Conservation (phyloP, 2,113 vertebrate species). For the Oxyura jamaicensis region DNA sequence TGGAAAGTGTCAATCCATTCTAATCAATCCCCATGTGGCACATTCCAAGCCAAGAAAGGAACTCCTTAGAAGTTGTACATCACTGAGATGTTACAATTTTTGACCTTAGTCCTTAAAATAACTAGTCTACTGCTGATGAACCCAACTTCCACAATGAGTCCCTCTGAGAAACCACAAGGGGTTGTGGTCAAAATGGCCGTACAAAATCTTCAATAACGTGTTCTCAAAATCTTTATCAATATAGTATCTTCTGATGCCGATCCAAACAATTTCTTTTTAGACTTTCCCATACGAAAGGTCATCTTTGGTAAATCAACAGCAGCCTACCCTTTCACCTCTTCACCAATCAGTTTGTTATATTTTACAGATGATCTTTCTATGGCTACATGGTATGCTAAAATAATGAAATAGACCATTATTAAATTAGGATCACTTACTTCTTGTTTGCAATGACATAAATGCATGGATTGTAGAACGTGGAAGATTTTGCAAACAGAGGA, state of each 20-base stretch:
- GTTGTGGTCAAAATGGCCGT: neutral
- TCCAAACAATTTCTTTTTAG: neutral
- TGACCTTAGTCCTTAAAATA: neutral
- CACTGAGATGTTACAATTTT: neutral
- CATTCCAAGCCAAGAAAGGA: neutral
- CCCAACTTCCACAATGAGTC: neutral
- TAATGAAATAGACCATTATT: neutral
- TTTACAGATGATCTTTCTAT: neutral
- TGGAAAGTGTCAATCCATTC: neutral
- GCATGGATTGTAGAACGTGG: conserved; percentile 98
- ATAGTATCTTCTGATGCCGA: neutral
- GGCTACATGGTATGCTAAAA: neutral
- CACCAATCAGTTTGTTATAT: neutral
- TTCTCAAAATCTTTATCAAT: neutral
- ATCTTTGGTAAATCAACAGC: neutral
- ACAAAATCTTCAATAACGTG: neutral
- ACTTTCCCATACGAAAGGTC: neutral
- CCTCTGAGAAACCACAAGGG: neutral
- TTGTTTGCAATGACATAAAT: conserved; percentile 96
- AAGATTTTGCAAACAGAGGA: conserved; percentile 97
- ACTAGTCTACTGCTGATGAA: neutral
- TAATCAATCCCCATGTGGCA: neutral
- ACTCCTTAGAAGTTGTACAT: neutral
- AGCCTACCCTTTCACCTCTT: neutral
- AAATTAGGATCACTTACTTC: conserved; percentile 82